phyloP scores from a whole-genome alignment of 2,113 vertebrate species.

The Illadopsis cleaveri region DNA sequence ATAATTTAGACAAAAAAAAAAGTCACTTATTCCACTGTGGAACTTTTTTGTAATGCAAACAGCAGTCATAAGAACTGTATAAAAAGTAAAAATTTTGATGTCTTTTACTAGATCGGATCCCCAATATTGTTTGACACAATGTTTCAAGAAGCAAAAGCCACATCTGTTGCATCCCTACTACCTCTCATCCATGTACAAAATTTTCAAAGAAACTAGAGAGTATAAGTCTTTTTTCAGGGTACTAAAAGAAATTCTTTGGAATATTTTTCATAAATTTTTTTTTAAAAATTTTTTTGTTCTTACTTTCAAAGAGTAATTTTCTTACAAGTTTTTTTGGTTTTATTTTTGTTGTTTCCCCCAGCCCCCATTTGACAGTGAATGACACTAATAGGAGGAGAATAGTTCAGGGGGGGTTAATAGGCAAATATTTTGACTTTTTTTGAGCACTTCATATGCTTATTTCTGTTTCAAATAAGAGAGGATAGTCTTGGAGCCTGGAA shows the following conservation, averaged over 20 bases:
- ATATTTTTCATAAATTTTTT: neutral
- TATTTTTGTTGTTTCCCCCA: fast-evolving
- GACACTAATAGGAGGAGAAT: neutral
- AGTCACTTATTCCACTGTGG: neutral
- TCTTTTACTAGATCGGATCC: neutral
- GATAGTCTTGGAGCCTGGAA: neutral
- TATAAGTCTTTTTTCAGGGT: neutral
- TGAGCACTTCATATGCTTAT: neutral
- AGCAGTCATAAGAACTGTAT: neutral
- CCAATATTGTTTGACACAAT: neutral
- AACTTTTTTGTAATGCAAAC: neutral
- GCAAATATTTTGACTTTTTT: neutral
- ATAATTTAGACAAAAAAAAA: neutral
- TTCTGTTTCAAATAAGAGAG: neutral
- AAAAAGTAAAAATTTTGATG: neutral
- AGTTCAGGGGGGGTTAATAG: neutral
- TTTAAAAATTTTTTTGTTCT: neutral
- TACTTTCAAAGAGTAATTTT: neutral
- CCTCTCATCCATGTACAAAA: neutral
- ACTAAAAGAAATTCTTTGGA: neutral
- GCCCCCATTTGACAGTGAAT: neutral
- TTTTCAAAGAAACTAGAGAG: neutral
- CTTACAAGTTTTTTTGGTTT: neutral
- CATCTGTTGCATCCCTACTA: neutral
- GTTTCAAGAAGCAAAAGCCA: neutral